These are phyloP conservation scores for Oncorhynchus keta DNA, from an alignment of 2,113 vertebrate species.

Conservation along the genomic window DNA sequence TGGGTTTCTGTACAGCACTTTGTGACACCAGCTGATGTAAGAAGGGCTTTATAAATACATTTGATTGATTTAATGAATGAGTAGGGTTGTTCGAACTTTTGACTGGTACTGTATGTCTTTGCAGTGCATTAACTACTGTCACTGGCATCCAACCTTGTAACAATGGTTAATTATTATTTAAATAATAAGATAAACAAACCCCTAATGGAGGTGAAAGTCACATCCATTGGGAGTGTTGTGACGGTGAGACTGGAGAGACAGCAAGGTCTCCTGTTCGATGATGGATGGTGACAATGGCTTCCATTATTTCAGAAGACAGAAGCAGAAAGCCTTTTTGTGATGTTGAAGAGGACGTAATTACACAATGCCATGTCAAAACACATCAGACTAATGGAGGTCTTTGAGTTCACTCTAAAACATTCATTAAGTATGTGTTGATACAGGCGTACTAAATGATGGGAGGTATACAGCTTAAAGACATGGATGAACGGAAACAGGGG, in stretches of 20 bases:
- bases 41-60: too few species aligned
- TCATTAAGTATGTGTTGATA: background rate
- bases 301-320: slow-evolving; percentile 1
- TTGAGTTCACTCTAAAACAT: background rate
- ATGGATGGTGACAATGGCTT: background rate
- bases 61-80: too few species aligned
- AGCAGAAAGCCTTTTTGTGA: slow-evolving; percentile 2
- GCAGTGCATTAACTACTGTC: background rate
- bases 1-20: too few species aligned
- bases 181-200: background rate
- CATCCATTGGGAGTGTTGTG: background rate
- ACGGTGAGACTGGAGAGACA: background rate
- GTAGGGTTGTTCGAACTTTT: too few species aligned
- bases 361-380: slow-evolving; percentile 8
- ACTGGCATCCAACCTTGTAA: background rate
- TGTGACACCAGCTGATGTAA: too few species aligned
- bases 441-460: background rate
- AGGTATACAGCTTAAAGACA: background rate
- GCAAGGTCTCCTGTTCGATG: background rate
- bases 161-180: background rate
- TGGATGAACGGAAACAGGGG: background rate
- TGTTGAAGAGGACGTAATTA: slow-evolving; percentile 6
- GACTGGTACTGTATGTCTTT: too few species aligned
- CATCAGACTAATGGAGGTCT: slow-evolving; percentile 3
- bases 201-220: slow-evolving; percentile 2